Evolutionary conservation across 1,140 invertebrate genomes (phyloP).

Genomic region (Sipha flava): DNA sequence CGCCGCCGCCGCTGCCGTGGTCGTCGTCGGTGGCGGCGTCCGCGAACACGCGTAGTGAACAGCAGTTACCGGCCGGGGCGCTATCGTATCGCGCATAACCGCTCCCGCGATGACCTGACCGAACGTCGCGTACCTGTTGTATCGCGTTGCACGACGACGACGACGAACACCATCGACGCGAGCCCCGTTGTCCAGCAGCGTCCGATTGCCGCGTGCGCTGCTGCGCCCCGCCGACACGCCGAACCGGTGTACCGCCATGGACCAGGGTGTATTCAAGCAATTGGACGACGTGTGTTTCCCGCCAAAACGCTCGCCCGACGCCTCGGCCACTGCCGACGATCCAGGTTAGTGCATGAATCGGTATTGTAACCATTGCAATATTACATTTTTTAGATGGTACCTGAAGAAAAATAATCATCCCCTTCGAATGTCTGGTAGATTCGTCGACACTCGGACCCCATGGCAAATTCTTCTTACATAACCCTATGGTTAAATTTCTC

Average conservation of each 20-base stretch:
- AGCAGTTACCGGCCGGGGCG: conserved; percentile 23
- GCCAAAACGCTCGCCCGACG: neutral
- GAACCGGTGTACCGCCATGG: neutral
- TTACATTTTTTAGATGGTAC: too few relatives aligned
- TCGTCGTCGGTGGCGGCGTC: neutral
- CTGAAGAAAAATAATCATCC: too few relatives aligned
- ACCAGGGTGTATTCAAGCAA: conserved; percentile 14
- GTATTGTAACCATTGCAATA: too few relatives aligned
- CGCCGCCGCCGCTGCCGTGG: neutral
- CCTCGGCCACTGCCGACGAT: neutral
- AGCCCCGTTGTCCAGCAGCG: too few relatives aligned
- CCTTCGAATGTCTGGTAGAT: too few relatives aligned
- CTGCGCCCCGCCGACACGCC: neutral
- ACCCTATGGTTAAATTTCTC: too few relatives aligned
- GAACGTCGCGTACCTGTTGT: neutral
- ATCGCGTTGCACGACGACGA: neutral
- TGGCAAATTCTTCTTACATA: too few relatives aligned
- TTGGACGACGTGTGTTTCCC: neutral
- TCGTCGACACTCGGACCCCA: too few relatives aligned
- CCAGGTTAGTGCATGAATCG: too few relatives aligned
- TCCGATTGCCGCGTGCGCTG: too few relatives aligned
- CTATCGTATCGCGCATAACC: conserved; percentile 13
- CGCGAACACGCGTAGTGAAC: conserved; percentile 1
- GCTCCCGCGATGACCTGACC: conserved; percentile 24
- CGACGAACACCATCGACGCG: neutral